These are phyloP conservation scores for Castor canadensis DNA, from an alignment of 2,113 vertebrate genomes.

Conservation along the genomic window DNA sequence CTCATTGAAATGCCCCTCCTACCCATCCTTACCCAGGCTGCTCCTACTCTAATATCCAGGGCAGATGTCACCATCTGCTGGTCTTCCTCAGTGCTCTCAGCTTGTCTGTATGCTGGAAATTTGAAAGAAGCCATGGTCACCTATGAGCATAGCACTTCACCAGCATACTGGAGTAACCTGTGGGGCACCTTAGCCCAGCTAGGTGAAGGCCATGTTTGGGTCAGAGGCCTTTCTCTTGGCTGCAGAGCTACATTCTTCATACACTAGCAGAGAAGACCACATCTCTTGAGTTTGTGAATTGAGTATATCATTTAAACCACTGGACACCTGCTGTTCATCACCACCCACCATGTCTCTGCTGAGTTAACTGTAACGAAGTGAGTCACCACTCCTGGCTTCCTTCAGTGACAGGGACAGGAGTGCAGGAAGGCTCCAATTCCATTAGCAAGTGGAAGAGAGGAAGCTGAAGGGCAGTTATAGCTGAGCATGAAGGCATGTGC, in stretches of 20 bases:
- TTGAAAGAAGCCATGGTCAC: background rate
- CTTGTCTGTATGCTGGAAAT: background rate
- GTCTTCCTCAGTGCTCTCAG: background rate
- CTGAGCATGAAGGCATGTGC: background rate
- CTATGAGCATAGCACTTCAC: background rate
- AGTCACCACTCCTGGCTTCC: background rate
- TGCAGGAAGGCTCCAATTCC: background rate
- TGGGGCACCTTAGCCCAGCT: too few species aligned
- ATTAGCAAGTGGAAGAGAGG: background rate
- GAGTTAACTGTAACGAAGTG: background rate
- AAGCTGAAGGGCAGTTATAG: background rate
- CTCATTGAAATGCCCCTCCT: background rate
- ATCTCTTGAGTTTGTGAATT: background rate
- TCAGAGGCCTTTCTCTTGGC: background rate
- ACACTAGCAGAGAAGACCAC: background rate
- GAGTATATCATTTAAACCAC: background rate
- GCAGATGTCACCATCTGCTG: background rate
- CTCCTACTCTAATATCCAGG: background rate
- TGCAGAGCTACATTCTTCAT: background rate
- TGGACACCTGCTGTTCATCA: background rate
- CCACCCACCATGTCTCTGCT: background rate
- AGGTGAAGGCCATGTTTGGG: too few species aligned
- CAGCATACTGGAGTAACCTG: too few species aligned
- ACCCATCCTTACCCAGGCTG: too few species aligned
- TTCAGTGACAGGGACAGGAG: background rate